Evolutionary conservation across 1,140 invertebrate genomes (phyloP).

Genomic region (Caenorhabditis tropicalis): DNA sequence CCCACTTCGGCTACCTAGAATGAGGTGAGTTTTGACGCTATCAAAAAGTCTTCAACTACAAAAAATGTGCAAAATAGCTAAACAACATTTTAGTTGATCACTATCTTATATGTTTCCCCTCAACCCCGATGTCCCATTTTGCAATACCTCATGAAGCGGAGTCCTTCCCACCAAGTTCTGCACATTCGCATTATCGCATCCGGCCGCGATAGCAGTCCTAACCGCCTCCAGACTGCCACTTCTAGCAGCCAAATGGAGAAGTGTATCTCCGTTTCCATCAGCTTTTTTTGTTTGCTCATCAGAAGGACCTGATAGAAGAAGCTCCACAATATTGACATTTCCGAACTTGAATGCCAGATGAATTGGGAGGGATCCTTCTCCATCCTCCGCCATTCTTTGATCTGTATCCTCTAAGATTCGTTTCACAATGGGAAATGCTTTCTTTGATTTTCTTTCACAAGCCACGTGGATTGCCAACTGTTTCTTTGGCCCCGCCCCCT

Average conservation of each 20-base stretch:
- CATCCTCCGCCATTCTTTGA: slow-evolving; percentile 58
- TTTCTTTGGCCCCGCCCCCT: slow-evolving; percentile 62
- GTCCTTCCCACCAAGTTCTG: slow-evolving; percentile 80
- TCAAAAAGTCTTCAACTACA: no score
- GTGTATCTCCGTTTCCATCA: slow-evolving; percentile 65
- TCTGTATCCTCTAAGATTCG: slow-evolving; percentile 59
- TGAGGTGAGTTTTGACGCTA: slow-evolving; percentile 71
- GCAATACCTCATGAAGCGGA: slow-evolving; percentile 50
- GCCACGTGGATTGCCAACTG: slow-evolving; percentile 67
- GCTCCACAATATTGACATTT: slow-evolving; percentile 66
- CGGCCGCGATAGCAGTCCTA: slow-evolving; percentile 59
- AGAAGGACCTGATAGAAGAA: slow-evolving; percentile 56
- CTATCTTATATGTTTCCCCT: no score
- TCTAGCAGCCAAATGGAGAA: slow-evolving; percentile 65
- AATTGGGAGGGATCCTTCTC: slow-evolving; percentile 61
- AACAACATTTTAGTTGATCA: no score
- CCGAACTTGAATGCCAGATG: slow-evolving; percentile 63
- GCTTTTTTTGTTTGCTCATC: slow-evolving; percentile 60
- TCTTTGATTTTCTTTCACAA: slow-evolving; percentile 56
- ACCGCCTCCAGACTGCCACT: slow-evolving; percentile 63
- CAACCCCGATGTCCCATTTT: no score
- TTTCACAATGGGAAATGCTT: slow-evolving; percentile 60
- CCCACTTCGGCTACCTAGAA: slow-evolving; percentile 94
- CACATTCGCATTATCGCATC: slow-evolving; percentile 64
- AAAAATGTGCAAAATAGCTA: no score